Base-by-base conservation (phyloP, 2,888 invertebrate genomes). In the Pyrrhosoma nymphula region DNA sequence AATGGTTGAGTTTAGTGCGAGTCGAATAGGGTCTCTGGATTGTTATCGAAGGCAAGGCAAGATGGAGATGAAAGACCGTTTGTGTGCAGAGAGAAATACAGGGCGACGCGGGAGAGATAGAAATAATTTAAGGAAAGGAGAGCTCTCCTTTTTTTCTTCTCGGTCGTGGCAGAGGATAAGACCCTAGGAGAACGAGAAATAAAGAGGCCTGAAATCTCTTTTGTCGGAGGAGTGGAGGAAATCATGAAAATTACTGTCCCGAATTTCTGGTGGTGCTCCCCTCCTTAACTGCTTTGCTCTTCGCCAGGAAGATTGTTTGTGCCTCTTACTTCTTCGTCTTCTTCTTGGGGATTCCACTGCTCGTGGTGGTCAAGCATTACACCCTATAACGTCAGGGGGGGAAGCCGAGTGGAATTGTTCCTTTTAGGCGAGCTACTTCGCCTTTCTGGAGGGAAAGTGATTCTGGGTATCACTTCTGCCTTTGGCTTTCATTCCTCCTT, bases 21-120 rank as follows among this genome's bases (percentile, higher is more conserved):
- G 82, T 82, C 82, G 82, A 82, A 82, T 82, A 14, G 82, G 82
- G 35, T 35, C 82, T 35, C 82, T 60, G 82, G 82, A 82, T 82
- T 82, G 35, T 35, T 82, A 82, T 82, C 82, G 82, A 35, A 35
- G 82, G 69, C 69, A 60, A 18, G 35, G 82, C 18, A 35, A 82
- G 82, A 82, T 82, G 82, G 82, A 82, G 82, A 82, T 82, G 82
- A 82, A 82, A 82, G 35, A 82, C 26, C 69, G 12, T 4, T 69
- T n/a, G 26, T 26, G 6, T 69, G 8, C 47, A 56, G n/a, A 91
- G 91, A 91, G 91, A 93, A 30, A 18, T 14, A 60, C 20, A 60
- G 93, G 23, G 63, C 60, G 56, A 47, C 47, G 47, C 8, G 47
- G n/a, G 56, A 93, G 60, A 60, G 30, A 93, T 47, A 47, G 90